Percentiles rank a stretch among this genome's conserved stretches.
Conservation (phyloP, 2,888 invertebrate genomes). For the Aleiodes testaceus region DNA sequence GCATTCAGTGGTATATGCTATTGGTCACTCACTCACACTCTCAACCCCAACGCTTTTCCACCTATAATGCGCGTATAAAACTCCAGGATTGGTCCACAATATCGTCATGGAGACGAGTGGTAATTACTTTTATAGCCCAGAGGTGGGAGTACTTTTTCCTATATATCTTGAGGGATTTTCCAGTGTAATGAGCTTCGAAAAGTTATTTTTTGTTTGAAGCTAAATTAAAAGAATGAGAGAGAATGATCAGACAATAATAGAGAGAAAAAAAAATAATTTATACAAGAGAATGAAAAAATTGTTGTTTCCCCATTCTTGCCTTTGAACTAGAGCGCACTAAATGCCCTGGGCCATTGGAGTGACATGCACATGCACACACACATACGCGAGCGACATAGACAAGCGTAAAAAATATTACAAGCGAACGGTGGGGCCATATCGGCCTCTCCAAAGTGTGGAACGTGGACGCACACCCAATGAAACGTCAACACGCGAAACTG, state of each 20-base stretch:
- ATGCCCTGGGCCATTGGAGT: constrained; percentile 29
- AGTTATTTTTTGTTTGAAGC: neutral
- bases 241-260: constrained; percentile 9
- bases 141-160: constrained; percentile 11
- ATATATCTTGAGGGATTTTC: constrained; percentile 22
- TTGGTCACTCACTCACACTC: constrained; percentile 13
- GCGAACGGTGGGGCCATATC: neutral
- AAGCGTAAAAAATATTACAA: constrained; percentile 3
- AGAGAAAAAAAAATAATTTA: neutral
- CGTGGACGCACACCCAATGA: constrained; percentile 42
- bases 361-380: neutral
- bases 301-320: constrained; percentile 3
- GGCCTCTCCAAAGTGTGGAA: constrained; percentile 15
- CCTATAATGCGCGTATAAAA: constrained; percentile 27
- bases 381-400: neutral
- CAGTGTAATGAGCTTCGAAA: neutral
- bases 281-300: constrained; percentile 4
- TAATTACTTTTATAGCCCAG: constrained; percentile 32
- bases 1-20: constrained; percentile 9
- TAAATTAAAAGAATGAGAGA: constrained; percentile 2
- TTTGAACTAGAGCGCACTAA: constrained; percentile 18
- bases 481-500: constrained; percentile 49
- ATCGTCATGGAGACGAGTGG: constrained; percentile 30
- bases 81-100: constrained; percentile 17
- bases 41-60: constrained; percentile 16